Evolutionary conservation across 1,140 invertebrate genomes (phyloP).

Genomic region (Drosophila pectinifera): DNA sequence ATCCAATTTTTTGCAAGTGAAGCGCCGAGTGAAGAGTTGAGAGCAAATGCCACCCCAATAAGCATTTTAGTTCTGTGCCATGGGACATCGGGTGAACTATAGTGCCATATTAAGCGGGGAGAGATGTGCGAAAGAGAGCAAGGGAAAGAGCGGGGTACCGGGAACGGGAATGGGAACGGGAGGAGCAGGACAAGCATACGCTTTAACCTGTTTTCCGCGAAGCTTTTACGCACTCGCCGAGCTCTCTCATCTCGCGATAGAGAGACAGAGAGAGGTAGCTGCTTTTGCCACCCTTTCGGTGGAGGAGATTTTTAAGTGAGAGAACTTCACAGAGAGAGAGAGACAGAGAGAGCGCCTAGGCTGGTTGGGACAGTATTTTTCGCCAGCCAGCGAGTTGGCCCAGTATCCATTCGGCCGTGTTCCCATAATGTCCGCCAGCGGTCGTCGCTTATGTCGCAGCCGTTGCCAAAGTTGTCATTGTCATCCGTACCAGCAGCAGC

Average conservation of each 20-base stretch:
- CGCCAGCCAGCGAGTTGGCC: conserved; percentile 66
- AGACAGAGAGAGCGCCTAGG: conserved; percentile 8
- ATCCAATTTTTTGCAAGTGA: conserved; percentile 13
- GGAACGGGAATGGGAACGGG: conserved; percentile 24
- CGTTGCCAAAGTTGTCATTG: conserved; percentile 81
- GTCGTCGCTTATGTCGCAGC: conserved; percentile 77
- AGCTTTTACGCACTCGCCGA: conserved; percentile 76
- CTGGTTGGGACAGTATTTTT: conserved; percentile 53
- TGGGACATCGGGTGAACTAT: conserved; percentile 57
- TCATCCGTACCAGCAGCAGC: conserved; percentile 65
- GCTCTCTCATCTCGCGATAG: conserved; percentile 1
- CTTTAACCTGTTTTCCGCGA: conserved; percentile 79
- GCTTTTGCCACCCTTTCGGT: conserved; percentile 70
- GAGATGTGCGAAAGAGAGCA: conserved; percentile 11
- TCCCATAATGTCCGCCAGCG: conserved; percentile 85
- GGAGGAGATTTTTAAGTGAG: conserved; percentile 37
- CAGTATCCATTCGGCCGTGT: conserved; percentile 85
- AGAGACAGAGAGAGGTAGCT: neutral
- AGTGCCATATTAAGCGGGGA: conserved; percentile 10
- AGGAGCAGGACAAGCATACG: conserved; percentile 52
- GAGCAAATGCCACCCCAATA: conserved; percentile 77
- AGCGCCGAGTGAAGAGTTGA: conserved; percentile 11
- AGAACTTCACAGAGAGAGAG: conserved; percentile 20
- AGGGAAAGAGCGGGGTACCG: conserved; percentile 13
- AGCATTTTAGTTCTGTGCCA: conserved; percentile 75